Conservation (phyloP, 1,140 invertebrate genomes). For the Lepidurus arcticus region DNA sequence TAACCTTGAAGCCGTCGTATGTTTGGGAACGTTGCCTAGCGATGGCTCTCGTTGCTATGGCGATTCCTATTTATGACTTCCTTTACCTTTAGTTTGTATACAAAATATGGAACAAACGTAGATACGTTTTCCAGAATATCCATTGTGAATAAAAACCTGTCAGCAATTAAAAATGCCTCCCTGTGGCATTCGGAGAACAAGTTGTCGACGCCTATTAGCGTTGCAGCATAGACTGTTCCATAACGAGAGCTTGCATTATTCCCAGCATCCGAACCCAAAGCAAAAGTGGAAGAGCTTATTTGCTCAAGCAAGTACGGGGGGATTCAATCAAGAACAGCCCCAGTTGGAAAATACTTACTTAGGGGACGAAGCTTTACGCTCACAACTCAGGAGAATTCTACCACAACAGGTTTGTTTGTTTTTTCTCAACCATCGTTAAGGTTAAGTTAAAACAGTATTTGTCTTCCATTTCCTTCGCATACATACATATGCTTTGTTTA, state of each 20-base stretch:
- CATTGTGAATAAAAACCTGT: no score
- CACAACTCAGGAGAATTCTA: constrained; percentile 12
- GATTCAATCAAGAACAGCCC: not conserved
- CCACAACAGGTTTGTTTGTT: constrained; percentile 29
- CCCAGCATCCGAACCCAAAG: not conserved
- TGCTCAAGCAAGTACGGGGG: constrained; percentile 2
- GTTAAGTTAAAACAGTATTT: no score
- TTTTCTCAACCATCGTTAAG: not conserved
- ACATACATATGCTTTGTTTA: not conserved
- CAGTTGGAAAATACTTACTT: not conserved
- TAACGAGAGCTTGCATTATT: not conserved
- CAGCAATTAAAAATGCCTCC: no score
- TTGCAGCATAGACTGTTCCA: not conserved
- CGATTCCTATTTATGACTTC: no score
- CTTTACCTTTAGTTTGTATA: no score
- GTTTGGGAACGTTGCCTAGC: no score
- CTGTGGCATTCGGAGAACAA: not conserved
- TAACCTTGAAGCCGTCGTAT: no score
- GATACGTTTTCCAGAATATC: no score
- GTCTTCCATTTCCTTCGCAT: no score
- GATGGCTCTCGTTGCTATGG: no score
- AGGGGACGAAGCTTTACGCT: constrained; percentile 18
- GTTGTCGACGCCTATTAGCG: not conserved
- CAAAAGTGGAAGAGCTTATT: not conserved
- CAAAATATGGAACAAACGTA: no score